Percentiles rank a stretch among this genome's conserved stretches.
Conservation (phyloP, 2,113 vertebrate species). For the Penelope pileata region DNA sequence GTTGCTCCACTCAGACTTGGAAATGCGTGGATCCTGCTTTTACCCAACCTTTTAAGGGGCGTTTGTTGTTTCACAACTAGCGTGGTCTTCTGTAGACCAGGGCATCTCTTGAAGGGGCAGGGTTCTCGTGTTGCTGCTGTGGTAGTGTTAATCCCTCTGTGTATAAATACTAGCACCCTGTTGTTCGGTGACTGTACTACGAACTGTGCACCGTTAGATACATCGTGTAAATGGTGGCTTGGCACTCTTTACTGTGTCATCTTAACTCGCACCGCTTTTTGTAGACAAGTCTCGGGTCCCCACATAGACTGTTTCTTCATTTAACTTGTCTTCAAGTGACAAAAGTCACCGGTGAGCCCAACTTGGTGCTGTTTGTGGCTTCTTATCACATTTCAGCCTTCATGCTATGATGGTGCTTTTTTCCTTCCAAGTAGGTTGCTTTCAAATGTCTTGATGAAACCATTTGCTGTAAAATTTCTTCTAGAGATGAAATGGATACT, state of each 20-base stretch:
- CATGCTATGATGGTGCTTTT: constrained; percentile 68
- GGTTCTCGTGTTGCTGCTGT: neutral
- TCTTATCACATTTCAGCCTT: constrained; percentile 47
- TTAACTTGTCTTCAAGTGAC: constrained; percentile 39
- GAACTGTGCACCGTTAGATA: neutral
- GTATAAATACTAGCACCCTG: neutral
- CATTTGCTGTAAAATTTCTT: constrained; percentile 58
- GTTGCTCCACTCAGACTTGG: neutral
- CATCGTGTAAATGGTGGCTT: neutral
- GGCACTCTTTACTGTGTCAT: neutral
- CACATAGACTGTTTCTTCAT: neutral
- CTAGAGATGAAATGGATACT: constrained; percentile 60
- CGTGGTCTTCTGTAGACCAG: neutral
- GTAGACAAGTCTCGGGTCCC: neutral
- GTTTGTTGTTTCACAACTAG: neutral
- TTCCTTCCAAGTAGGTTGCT: constrained; percentile 49
- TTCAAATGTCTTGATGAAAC: constrained; percentile 71
- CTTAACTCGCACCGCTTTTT: neutral
- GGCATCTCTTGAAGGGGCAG: neutral
- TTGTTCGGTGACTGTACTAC: neutral
- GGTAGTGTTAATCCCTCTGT: neutral
- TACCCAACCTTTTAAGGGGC: neutral
- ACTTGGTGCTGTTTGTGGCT: constrained; percentile 23
- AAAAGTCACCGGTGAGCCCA: constrained; percentile 31
- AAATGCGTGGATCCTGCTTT: neutral